Evolutionary conservation across 2,797 vertebrate genomes (phyloP).

Genomic region (Enteromius argenteus): DNA sequence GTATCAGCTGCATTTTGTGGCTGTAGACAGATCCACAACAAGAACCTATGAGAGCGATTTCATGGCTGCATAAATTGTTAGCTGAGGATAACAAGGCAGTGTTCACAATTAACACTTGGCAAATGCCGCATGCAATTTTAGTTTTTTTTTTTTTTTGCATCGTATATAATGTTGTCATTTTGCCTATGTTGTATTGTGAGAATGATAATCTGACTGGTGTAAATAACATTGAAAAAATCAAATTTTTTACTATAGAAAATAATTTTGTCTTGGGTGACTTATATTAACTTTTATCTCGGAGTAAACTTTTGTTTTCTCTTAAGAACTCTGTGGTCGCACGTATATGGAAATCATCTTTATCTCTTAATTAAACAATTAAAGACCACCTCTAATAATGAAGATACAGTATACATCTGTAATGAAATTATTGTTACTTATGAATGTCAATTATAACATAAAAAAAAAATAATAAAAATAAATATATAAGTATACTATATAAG

Average conservation of each 20-base stretch:
- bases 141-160: neutral
- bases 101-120: conserved; percentile 4
- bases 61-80: neutral
- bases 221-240: neutral
- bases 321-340: neutral
- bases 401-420: neutral
- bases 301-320: neutral
- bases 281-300: neutral
- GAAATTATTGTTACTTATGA: neutral
- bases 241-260: neutral
- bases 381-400: neutral
- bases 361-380: neutral
- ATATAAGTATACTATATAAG: too few species aligned
- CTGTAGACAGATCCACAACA: neutral
- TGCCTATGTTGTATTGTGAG: neutral
- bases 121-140: neutral
- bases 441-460: neutral
- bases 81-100: neutral
- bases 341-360: neutral
- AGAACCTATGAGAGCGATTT: neutral
- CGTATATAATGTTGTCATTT: neutral
- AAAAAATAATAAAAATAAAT: too few species aligned
- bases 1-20: conserved; percentile 11
- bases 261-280: neutral
- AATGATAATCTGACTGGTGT: neutral